Evolutionary conservation across 2,888 invertebrate species (phyloP).

Genomic region (Conistra vaccinii): DNA sequence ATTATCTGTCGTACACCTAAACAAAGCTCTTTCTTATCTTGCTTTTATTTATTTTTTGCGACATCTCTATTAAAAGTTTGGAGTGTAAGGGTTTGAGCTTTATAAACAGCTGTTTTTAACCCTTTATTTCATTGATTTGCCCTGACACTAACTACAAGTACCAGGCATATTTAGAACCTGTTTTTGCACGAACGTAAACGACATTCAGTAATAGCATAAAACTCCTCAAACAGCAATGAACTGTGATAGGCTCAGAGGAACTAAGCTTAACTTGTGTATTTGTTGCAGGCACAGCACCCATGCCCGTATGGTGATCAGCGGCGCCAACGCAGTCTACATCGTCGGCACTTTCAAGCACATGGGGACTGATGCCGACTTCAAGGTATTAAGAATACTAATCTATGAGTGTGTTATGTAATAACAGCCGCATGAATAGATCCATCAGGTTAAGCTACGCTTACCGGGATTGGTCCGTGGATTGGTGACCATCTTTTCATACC

Average conservation of each 20-base stretch:
- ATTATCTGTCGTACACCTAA: constrained; percentile 57
- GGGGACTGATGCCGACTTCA: constrained; percentile 94
- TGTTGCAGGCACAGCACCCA: constrained; percentile 93
- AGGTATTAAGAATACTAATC: constrained; percentile 79
- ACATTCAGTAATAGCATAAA: neutral
- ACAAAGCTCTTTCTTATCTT: constrained; percentile 39
- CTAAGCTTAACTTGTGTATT: constrained; percentile 25
- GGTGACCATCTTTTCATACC: too few relatives aligned
- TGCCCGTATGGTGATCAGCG: constrained; percentile 95
- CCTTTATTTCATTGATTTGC: neutral
- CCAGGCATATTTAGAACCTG: neutral
- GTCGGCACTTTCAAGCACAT: constrained; percentile 95
- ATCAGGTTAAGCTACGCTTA: too few relatives aligned
- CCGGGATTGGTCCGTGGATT: too few relatives aligned
- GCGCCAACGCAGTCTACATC: constrained; percentile 94
- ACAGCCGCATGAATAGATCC: too few relatives aligned
- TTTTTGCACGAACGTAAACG: neutral
- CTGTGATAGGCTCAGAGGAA: too few relatives aligned
- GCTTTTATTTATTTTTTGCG: constrained; percentile 28
- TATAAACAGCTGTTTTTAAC: neutral
- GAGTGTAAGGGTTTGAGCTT: neutral
- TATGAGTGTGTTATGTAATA: neutral
- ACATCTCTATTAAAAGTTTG: constrained; percentile 14
- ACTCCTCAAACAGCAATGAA: neutral
- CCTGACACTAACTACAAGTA: neutral